Conservation (phyloP, 2,113 vertebrate genomes). For the Proterorhinus semilunaris region DNA sequence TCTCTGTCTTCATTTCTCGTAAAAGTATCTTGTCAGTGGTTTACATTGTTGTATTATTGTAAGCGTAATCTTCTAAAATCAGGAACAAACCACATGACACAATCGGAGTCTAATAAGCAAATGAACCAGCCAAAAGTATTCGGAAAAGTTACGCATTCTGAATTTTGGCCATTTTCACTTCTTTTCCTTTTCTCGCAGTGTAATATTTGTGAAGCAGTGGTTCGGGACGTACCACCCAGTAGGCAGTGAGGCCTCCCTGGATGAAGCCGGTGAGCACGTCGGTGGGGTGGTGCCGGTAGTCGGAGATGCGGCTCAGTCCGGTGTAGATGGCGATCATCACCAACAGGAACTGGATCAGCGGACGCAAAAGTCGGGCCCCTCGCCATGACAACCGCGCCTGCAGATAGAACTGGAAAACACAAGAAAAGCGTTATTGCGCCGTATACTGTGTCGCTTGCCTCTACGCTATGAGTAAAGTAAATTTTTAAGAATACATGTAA, state of each 20-base stretch:
- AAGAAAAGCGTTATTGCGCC: not conserved
- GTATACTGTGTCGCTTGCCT: too few species aligned
- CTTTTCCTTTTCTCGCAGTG: not conserved
- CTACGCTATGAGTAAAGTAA: too few species aligned
- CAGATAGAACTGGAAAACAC: slow-evolving; percentile 75
- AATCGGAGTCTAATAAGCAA: too few species aligned
- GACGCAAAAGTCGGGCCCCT: slow-evolving; percentile 75
- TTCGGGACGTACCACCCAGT: slow-evolving; percentile 79
- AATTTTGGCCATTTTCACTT: too few species aligned
- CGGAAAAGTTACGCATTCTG: too few species aligned
- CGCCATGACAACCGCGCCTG: slow-evolving; percentile 79
- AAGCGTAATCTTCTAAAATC: too few species aligned
- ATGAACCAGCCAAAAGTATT: too few species aligned
- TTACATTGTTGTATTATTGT: too few species aligned
- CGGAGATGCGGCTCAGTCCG: slow-evolving; percentile 76
- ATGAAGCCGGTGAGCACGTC: slow-evolving; percentile 78
- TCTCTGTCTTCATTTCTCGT: too few species aligned
- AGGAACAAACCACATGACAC: too few species aligned
- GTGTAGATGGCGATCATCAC: slow-evolving; percentile 80
- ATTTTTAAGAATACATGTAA: too few species aligned
- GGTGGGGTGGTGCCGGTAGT: slow-evolving; percentile 79
- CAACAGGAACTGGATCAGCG: slow-evolving; percentile 79
- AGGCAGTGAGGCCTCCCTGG: slow-evolving; percentile 81
- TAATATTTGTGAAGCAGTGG: slow-evolving; percentile 7
- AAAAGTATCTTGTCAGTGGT: too few species aligned